phyloP scores from a whole-genome alignment of 2,888 invertebrate genomes.

The Scaptomyza caliginosa region DNA sequence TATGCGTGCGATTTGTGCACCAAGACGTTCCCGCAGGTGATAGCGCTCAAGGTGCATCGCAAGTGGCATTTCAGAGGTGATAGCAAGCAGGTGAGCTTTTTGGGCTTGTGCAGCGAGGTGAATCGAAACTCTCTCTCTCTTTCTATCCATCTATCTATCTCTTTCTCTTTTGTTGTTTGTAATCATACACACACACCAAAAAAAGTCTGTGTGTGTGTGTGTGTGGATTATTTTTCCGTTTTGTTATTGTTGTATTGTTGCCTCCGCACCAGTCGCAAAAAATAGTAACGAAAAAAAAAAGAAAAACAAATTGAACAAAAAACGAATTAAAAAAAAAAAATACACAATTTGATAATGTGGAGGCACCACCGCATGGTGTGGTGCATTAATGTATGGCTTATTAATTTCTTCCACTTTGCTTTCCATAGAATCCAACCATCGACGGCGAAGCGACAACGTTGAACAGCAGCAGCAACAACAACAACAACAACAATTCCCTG shows the following conservation, averaged over 20 bases:
- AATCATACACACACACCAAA: slow-evolving; percentile 1
- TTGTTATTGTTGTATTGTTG: slow-evolving; percentile 45
- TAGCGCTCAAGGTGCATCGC: slow-evolving; percentile 84
- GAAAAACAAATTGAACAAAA: background rate
- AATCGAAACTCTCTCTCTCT: slow-evolving; percentile 20
- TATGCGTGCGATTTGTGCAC: slow-evolving; percentile 84
- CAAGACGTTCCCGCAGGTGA: slow-evolving; percentile 84
- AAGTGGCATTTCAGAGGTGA: slow-evolving; percentile 85
- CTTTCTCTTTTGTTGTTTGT: slow-evolving; percentile 3
- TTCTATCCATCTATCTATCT: too few relatives aligned
- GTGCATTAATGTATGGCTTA: slow-evolving; percentile 5
- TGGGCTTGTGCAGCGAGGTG: slow-evolving; percentile 83
- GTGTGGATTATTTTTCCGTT: slow-evolving; percentile 10
- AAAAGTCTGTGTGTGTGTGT: background rate
- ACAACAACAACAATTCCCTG: slow-evolving; percentile 65
- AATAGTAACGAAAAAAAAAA: slow-evolving; percentile 16
- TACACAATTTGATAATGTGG: background rate
- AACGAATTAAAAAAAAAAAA: background rate
- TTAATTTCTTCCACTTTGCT: slow-evolving; percentile 37
- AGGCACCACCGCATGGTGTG: background rate
- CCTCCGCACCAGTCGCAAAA: slow-evolving; percentile 83
- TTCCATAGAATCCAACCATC: slow-evolving; percentile 58
- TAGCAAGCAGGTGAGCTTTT: slow-evolving; percentile 84
- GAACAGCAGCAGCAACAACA: slow-evolving; percentile 65
- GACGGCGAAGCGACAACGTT: slow-evolving; percentile 70